phyloP scores from a whole-genome alignment of 2,888 invertebrate species.

The Drosophila kuntzei region DNA sequence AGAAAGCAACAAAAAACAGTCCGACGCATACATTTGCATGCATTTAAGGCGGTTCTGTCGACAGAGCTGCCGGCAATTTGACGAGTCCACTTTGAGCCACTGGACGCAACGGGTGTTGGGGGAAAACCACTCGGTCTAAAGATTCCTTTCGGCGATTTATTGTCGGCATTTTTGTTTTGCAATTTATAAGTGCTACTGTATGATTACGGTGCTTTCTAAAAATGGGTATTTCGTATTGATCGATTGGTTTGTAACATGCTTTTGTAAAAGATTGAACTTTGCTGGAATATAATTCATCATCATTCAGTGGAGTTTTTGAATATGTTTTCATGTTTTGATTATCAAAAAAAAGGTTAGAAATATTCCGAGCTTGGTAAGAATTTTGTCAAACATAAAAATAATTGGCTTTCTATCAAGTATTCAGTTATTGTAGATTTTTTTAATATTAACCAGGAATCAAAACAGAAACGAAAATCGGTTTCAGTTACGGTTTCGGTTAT shows the following conservation, averaged over 20 bases:
- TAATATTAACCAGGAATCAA: no score
- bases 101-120: neutral
- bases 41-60: conserved; percentile 54
- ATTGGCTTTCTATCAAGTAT: neutral
- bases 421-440: no score
- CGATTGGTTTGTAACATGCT: neutral
- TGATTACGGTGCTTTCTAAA: neutral
- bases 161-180: conserved; percentile 46
- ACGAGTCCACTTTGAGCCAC: conserved; percentile 56
- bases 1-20: conserved; percentile 18
- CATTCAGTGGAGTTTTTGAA: neutral
- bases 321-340: neutral
- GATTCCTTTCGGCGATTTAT: conserved; percentile 49
- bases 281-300: neutral
- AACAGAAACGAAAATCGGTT: no score
- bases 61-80: conserved; percentile 63
- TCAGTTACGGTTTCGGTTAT: no score
- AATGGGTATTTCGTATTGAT: neutral
- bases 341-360: neutral
- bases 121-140: conserved; percentile 11
- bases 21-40: conserved; percentile 72
- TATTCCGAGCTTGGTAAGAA: neutral
- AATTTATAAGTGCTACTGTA: conserved; percentile 40
- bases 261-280: neutral
- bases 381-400: neutral